phyloP scores from a whole-genome alignment of 2,113 vertebrate genomes.

The Argyrosomus japonicus region DNA sequence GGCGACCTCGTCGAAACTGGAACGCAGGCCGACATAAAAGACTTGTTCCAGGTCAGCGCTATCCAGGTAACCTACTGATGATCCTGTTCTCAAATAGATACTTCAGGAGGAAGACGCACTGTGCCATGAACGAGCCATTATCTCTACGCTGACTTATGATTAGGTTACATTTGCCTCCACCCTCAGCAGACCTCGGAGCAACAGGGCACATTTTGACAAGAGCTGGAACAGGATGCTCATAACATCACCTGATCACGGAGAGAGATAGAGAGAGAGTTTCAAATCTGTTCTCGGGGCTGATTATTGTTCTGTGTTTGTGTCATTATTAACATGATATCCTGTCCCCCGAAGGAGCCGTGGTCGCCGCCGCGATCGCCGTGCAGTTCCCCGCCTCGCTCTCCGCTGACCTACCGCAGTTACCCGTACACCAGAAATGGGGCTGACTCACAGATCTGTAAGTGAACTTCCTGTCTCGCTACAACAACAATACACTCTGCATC shows the following conservation, averaged over 20 bases:
- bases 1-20: background rate
- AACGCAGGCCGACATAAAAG: background rate
- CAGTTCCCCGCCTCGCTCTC: constrained; percentile 89
- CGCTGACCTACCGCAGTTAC: constrained; percentile 85
- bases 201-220: background rate
- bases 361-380: constrained; percentile 86
- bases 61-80: background rate
- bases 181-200: background rate
- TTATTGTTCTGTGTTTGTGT: background rate
- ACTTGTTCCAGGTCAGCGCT: background rate
- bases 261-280: too few relatives aligned
- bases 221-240: background rate
- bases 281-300: background rate
- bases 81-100: background rate
- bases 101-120: background rate
- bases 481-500: too few relatives aligned
- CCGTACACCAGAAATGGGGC: constrained; percentile 85
- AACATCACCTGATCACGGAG: background rate
- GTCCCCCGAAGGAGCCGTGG: constrained; percentile 84
- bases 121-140: background rate
- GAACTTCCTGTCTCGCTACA: background rate
- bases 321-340: constrained; percentile 3
- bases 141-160: background rate
- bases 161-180: background rate
- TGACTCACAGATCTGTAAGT: constrained; percentile 78